phyloP scores from a whole-genome alignment of 2,888 invertebrate species.

The Caenorhabditis doughertyi region DNA sequence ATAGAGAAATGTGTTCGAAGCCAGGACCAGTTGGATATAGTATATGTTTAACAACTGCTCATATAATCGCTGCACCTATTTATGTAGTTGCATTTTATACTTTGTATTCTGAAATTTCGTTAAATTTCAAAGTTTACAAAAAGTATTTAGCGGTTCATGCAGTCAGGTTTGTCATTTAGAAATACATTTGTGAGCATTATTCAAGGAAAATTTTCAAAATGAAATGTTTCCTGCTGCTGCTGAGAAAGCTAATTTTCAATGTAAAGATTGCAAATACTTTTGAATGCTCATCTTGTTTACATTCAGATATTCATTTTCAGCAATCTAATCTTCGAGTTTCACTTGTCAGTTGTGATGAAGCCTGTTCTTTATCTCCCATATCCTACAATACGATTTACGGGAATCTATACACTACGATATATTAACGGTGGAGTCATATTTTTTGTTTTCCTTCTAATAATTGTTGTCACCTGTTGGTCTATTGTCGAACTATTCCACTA shows the following conservation, averaged over 20 bases:
- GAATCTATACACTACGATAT: constrained; percentile 19
- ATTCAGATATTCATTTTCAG: too few relatives aligned
- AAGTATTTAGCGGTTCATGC: constrained; percentile 47
- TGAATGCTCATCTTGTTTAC: too few relatives aligned
- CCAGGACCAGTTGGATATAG: constrained; percentile 42
- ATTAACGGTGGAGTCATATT: constrained; percentile 47
- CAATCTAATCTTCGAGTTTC: constrained; percentile 47
- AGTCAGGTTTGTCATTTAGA: constrained; percentile 23
- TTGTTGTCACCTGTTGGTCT: constrained; percentile 36
- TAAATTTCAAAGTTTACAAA: constrained; percentile 45
- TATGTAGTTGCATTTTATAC: constrained; percentile 47
- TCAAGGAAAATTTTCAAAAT: too few relatives aligned
- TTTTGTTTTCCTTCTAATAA: constrained; percentile 45
- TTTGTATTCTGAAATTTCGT: constrained; percentile 35
- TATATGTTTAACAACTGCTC: constrained; percentile 41
- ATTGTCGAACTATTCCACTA: constrained; percentile 56
- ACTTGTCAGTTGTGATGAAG: constrained; percentile 41
- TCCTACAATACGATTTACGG: constrained; percentile 37
- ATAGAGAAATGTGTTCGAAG: constrained; percentile 46
- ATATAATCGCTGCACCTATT: constrained; percentile 53
- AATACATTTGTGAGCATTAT: too few relatives aligned
- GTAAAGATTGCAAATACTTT: too few relatives aligned
- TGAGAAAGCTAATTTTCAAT: too few relatives aligned
- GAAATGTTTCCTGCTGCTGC: too few relatives aligned
- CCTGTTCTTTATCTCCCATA: constrained; percentile 51